phyloP scores from a whole-genome alignment of 2,888 invertebrate species.

The Pheosia gnoma region DNA sequence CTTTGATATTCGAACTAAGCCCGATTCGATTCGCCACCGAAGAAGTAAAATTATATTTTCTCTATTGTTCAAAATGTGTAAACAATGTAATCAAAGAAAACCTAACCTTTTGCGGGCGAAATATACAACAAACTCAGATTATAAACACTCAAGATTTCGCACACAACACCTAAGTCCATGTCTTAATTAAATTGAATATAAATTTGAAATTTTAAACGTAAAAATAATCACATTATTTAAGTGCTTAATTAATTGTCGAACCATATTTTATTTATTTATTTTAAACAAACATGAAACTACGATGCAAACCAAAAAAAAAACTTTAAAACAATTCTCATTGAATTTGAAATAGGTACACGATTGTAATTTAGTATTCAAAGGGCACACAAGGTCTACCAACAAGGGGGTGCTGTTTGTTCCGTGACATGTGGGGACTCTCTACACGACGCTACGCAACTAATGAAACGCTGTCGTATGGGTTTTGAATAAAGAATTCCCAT shows the following conservation, averaged over 20 bases:
- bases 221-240: too few relatives aligned
- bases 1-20: conserved; percentile 56
- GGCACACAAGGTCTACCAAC: conserved; percentile 33
- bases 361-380: conserved; percentile 38
- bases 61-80: conserved; percentile 29
- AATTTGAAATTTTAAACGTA: too few relatives aligned
- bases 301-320: not conserved
- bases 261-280: too few relatives aligned
- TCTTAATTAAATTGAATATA: too few relatives aligned
- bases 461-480: not conserved
- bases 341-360: conserved; percentile 23
- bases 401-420: conserved; percentile 30
- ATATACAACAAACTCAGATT: not conserved
- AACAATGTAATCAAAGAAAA: conserved; percentile 18
- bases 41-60: conserved; percentile 25
- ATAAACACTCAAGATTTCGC: not conserved
- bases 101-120: not conserved
- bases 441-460: conserved; percentile 18
- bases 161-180: too few relatives aligned
- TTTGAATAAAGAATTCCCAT: not conserved
- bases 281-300: not conserved
- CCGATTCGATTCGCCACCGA: conserved; percentile 22
- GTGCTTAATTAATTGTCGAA: too few relatives aligned
- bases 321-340: conserved; percentile 19
- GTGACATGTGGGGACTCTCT: conserved; percentile 38